phyloP scores from a whole-genome alignment of 2,113 vertebrate species.

The Alethe diademata region DNA sequence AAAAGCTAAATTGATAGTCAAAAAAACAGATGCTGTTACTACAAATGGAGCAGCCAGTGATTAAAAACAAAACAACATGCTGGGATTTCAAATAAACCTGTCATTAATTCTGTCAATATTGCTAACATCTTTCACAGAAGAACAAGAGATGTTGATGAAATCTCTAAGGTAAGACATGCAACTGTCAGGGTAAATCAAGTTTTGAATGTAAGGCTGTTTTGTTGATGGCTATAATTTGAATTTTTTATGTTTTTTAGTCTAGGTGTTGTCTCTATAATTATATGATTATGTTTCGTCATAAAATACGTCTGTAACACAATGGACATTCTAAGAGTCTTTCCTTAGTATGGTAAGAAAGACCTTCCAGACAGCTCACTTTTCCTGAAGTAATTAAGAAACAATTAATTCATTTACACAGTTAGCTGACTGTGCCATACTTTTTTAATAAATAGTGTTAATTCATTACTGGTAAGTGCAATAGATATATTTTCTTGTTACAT shows the following conservation, averaged over 20 bases:
- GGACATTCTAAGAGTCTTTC: neutral
- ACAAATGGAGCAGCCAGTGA: neutral
- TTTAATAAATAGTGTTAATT: neutral
- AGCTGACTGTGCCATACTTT: neutral
- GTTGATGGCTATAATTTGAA: neutral
- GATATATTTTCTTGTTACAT: neutral
- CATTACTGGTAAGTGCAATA: neutral
- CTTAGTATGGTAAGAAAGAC: neutral
- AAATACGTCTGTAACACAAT: neutral
- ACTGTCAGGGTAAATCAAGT: slow-evolving; percentile 5
- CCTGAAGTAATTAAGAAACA: neutral
- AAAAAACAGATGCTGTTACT: neutral
- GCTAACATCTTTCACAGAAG: slow-evolving; percentile 1
- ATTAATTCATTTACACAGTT: neutral
- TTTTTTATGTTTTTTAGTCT: neutral
- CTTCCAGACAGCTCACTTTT: neutral
- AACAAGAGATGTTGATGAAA: slow-evolving; percentile 21
- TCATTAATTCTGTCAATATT: neutral
- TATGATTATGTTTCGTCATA: neutral
- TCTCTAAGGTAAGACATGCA: slow-evolving; percentile 46
- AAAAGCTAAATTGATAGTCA: neutral
- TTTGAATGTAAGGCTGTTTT: neutral
- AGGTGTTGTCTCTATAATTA: neutral
- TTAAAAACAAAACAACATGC: neutral
- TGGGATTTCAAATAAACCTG: neutral